phyloP scores from a whole-genome alignment of 2,113 vertebrate species.

The Dicerorhinus sumatrensis region DNA sequence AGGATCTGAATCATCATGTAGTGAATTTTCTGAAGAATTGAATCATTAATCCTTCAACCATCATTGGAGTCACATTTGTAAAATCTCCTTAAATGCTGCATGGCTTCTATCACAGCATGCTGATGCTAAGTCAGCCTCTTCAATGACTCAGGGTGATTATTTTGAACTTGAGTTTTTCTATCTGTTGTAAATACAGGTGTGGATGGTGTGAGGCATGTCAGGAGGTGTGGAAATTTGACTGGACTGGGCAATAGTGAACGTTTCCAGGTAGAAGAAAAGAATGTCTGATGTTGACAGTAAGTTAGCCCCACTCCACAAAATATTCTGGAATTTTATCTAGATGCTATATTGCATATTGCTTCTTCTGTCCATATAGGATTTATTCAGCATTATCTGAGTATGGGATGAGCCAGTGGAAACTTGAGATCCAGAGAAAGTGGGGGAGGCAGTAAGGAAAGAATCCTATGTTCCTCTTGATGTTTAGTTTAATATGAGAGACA shows the following conservation, averaged over 20 bases:
- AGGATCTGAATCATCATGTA: background rate
- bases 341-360: background rate
- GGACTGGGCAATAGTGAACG: background rate
- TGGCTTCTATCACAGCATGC: background rate
- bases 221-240: background rate
- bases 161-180: background rate
- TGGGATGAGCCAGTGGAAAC: background rate
- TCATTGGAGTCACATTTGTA: background rate
- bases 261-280: background rate
- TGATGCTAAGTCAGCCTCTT: background rate
- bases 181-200: background rate
- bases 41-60: background rate
- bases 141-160: background rate
- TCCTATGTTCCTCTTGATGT: background rate
- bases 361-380: background rate
- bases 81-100: background rate
- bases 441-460: background rate
- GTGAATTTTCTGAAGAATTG: background rate
- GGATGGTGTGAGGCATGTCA: background rate
- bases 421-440: background rate
- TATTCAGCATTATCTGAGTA: background rate
- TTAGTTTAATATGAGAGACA: background rate
- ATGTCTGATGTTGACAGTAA: background rate
- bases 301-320: background rate
- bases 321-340: background rate